These are phyloP conservation scores for Penaeus chinensis DNA, from an alignment of 1,140 invertebrate genomes.

Conservation along the genomic window DNA sequence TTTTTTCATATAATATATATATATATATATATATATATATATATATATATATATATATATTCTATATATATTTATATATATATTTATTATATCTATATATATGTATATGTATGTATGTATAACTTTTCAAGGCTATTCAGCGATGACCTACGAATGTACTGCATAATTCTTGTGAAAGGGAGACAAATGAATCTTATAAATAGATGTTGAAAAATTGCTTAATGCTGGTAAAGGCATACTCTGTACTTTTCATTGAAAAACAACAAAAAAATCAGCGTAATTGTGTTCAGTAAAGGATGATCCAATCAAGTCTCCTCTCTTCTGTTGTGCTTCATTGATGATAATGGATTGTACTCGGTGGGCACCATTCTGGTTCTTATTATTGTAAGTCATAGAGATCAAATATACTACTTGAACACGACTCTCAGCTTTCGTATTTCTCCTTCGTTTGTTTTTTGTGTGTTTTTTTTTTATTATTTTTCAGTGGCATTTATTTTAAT, in stretches of 20 bases:
- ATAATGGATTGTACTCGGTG: conserved; percentile 50
- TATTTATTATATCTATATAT: too few species aligned
- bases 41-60: too few species aligned
- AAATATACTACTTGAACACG: conserved; percentile 60
- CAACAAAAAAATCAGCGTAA: conserved; percentile 28
- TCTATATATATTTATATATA: neutral
- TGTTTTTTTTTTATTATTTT: too few species aligned
- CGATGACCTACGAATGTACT: conserved; percentile 44
- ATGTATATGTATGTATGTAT: conserved; percentile 11
- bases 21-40: too few species aligned
- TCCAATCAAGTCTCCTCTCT: conserved; percentile 40
- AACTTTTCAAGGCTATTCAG: conserved; percentile 44
- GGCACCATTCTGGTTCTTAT: conserved; percentile 59
- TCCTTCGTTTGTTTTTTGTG: neutral
- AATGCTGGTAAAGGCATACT: conserved; percentile 37
- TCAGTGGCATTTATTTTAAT: too few species aligned
- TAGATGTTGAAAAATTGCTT: conserved; percentile 42
- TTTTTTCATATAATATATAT: too few species aligned
- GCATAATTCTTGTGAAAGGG: conserved; percentile 43
- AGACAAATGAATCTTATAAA: conserved; percentile 14
- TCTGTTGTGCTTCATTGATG: conserved; percentile 53
- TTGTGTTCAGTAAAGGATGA: conserved; percentile 32
- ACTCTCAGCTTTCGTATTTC: conserved; percentile 1
- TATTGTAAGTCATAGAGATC: conserved; percentile 59
- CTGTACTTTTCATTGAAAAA: conserved; percentile 17